Percentiles rank a stretch among this genome's conserved stretches.
Conservation (phyloP, 2,888 invertebrate species). For the Synanthedon tipuliformis region DNA sequence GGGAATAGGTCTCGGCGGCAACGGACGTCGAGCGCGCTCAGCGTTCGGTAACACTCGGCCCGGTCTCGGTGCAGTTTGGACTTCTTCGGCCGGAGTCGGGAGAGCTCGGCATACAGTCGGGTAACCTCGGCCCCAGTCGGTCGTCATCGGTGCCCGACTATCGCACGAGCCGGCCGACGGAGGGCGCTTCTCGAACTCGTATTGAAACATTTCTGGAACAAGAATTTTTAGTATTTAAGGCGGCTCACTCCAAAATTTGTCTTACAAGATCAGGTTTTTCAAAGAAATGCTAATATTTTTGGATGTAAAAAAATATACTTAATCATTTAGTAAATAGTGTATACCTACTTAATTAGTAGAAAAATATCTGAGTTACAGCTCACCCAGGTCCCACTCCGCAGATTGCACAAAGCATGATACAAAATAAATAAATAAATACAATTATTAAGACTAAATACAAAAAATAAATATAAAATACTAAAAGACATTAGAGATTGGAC, state of each 20-base stretch:
- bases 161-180: slow-evolving; percentile 28
- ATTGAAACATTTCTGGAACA: slow-evolving; percentile 43
- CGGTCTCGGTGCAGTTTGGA: slow-evolving; percentile 11
- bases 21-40: slow-evolving; percentile 27
- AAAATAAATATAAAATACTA: too few relatives aligned
- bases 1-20: slow-evolving; percentile 38
- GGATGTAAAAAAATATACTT: too few relatives aligned
- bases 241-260: not conserved
- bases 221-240: not conserved
- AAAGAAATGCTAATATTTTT: too few relatives aligned
- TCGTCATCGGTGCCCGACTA: slow-evolving; percentile 26
- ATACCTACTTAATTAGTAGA: too few relatives aligned
- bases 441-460: too few relatives aligned
- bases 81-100: slow-evolving; percentile 5
- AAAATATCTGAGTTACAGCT: too few relatives aligned
- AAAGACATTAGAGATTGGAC: too few relatives aligned
- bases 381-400: too few relatives aligned
- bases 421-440: too few relatives aligned
- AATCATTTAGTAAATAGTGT: too few relatives aligned
- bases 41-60: slow-evolving; percentile 9
- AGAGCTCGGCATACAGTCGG: slow-evolving; percentile 2
- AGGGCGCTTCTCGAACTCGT: slow-evolving; percentile 50
- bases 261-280: too few relatives aligned
- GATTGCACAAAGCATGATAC: too few relatives aligned
- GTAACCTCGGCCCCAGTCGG: slow-evolving; percentile 27